phyloP scores from a whole-genome alignment of 2,888 invertebrate species.

The Drosophila rubida region DNA sequence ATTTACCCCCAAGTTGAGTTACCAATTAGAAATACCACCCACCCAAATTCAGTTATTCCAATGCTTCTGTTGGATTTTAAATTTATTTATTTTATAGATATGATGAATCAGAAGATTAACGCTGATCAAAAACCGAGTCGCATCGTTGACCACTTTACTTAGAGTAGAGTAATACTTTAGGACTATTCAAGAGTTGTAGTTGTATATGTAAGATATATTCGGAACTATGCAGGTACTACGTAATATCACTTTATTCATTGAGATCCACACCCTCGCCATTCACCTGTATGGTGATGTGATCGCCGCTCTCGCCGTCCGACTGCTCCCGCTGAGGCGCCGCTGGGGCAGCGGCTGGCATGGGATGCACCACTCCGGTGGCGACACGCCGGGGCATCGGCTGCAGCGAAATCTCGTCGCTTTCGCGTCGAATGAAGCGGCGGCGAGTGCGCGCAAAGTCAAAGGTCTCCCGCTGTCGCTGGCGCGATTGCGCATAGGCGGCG shows the following conservation, averaged over 20 bases:
- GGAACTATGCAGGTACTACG: constrained; percentile 15
- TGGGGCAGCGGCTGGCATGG: background rate
- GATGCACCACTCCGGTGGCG: constrained; percentile 17
- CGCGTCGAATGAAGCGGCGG: constrained; percentile 66
- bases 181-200: constrained; percentile 5
- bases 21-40: background rate
- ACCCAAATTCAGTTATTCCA: no score
- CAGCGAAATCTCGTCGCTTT: constrained; percentile 71
- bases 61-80: no score
- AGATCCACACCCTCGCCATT: constrained; percentile 80
- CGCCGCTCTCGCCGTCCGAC: constrained; percentile 32
- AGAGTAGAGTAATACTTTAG: constrained; percentile 15
- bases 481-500: constrained; percentile 68
- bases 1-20: no score
- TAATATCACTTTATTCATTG: constrained; percentile 50
- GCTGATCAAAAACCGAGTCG: background rate
- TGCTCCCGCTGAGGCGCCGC: constrained; percentile 20
- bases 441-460: constrained; percentile 68
- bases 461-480: constrained; percentile 67
- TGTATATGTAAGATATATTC: constrained; percentile 8
- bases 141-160: background rate
- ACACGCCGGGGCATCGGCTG: constrained; percentile 44
- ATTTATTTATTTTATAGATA: background rate
- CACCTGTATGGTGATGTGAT: constrained; percentile 68
- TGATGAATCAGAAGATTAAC: background rate